Conservation (phyloP, 2,113 vertebrate genomes). For the Hypocryptadius cinnamomeus region DNA sequence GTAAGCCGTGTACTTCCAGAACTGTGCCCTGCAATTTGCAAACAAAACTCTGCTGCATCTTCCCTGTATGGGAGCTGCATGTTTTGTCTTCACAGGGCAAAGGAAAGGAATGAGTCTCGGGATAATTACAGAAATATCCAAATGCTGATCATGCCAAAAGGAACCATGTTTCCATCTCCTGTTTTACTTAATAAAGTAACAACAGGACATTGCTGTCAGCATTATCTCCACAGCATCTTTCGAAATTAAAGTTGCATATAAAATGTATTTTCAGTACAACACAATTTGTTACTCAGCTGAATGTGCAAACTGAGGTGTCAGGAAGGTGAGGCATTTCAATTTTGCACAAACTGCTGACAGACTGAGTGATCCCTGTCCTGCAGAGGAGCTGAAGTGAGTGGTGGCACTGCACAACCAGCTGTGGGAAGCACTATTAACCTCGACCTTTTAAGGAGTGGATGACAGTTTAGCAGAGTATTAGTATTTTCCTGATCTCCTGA, state of each 20-base stretch:
- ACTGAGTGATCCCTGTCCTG: neutral
- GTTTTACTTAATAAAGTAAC: neutral
- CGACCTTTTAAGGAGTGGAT: neutral
- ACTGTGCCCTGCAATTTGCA: neutral
- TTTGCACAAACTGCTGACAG: neutral
- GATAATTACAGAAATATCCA: neutral
- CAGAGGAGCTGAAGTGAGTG: neutral
- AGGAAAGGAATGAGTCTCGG: neutral
- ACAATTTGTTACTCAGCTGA: neutral
- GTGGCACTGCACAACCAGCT: neutral
- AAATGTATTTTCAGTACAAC: neutral
- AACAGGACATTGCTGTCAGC: neutral
- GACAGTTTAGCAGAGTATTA: neutral
- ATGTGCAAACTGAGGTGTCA: neutral
- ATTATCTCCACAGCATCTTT: neutral
- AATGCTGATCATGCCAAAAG: neutral
- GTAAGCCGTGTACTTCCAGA: rapidly evolving
- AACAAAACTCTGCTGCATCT: neutral
- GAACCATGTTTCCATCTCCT: neutral
- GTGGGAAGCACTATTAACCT: neutral
- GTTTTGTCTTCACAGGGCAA: neutral
- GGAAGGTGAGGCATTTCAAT: neutral
- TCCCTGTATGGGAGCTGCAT: neutral
- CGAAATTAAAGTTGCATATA: neutral
- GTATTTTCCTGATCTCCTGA: neutral